Base-by-base conservation (phyloP, 30 jellyfish, hydroid and myxozoan genomes). In the Chrysaora quinquecirrha region DNA sequence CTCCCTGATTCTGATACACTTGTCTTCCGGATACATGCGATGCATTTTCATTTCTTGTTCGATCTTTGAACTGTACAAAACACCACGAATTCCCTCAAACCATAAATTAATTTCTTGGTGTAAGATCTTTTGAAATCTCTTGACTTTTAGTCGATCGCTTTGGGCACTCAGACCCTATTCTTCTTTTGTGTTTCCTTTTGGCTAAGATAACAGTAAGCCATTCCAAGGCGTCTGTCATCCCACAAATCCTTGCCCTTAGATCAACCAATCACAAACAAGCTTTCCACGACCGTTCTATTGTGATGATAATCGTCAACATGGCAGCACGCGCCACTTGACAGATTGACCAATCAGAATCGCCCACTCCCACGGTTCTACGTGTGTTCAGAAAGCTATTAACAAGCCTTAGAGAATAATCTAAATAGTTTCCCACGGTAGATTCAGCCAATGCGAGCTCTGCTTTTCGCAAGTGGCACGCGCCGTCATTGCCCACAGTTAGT, bases 301-400 rank as follows among this genome's bases (percentile, higher is more conserved):
- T 86, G 86, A 71, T 86, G 84, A 33, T 63, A 75, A 58, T 38
- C 85, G 70, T 77, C 75, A 64, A 64, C 86, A 67, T 64, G 82
- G 83, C 90, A 46, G 89, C 96, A 86, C 96, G 96, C 96, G 96
- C 96, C 96, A 76, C 81, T 86, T 50, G 50, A 58, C 48, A 33
- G 33, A 33, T 72, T 30, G 62, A 70, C 96, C 96, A 86, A 86
- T 86, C 96, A 78, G 81, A 58, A 20, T 54, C 86, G 73, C 34
- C 80, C 89, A 75, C 87, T 86, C 96, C 85, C 96, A 86, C 96
- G 96, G 88, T 76, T 86, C 89, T 67, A 60, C 86, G 86, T 71
- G 87, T 70, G 87, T 73, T 71, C 66, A 43, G 87, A 83, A 52
- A 47, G 82, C 87, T 83, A 64, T 70, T 72, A 70, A 83, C 94